Percentiles rank a stretch among this genome's conserved stretches.
These are phyloP conservation scores for Lycia hirtaria DNA, from an alignment of 2,888 invertebrate species.

Conservation along the genomic window DNA sequence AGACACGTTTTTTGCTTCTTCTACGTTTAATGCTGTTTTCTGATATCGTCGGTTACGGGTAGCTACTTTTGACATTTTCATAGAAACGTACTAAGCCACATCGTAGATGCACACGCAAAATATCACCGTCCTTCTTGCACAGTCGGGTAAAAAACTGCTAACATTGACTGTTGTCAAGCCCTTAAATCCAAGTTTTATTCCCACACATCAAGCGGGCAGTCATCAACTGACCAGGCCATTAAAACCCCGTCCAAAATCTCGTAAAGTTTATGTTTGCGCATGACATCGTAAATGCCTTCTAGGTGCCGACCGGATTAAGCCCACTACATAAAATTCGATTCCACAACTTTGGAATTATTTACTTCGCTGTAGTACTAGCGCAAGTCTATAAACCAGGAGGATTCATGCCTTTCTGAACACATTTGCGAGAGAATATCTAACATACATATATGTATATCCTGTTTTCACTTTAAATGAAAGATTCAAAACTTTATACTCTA, in stretches of 20 bases:
- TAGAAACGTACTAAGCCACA: no score
- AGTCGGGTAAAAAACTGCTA: no score
- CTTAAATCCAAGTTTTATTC: slow-evolving; percentile 55
- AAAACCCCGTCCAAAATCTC: slow-evolving; percentile 67
- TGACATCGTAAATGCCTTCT: slow-evolving; percentile 74
- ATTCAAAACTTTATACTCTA: no score
- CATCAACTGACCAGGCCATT: slow-evolving; percentile 60
- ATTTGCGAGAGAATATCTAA: not conserved
- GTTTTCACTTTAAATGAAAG: no score
- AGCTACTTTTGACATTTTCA: no score
- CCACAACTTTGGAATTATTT: slow-evolving; percentile 47
- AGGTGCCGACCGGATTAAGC: slow-evolving; percentile 59
- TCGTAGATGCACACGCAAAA: no score
- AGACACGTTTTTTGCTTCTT: no score
- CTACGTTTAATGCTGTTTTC: no score
- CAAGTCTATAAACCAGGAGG: slow-evolving; percentile 42
- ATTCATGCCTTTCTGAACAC: not conserved
- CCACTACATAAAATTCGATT: slow-evolving; percentile 62
- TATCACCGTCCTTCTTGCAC: no score
- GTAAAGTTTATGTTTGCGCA: slow-evolving; percentile 76
- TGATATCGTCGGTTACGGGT: no score
- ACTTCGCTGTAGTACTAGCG: slow-evolving; percentile 2
- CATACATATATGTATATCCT: no score
- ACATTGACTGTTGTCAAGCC: no score
- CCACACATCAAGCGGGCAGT: slow-evolving; percentile 55